These are phyloP conservation scores for Neofelis nebulosa DNA, from an alignment of 2,113 vertebrate species.

Conservation along the genomic window DNA sequence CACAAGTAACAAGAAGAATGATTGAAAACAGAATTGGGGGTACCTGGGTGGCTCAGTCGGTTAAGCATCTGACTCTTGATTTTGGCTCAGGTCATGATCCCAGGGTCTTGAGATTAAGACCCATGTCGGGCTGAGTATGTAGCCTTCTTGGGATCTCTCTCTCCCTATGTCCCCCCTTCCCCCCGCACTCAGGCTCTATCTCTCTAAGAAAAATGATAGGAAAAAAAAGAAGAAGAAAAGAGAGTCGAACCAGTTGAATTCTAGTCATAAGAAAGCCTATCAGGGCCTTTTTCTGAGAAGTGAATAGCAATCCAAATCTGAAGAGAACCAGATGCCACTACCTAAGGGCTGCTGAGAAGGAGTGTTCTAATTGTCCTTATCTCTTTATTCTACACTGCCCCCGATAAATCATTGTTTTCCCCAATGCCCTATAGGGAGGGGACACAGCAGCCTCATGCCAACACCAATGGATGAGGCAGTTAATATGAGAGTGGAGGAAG, in stretches of 20 bases:
- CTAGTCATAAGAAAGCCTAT: not conserved
- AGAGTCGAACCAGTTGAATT: not conserved
- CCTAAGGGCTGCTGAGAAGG: not conserved
- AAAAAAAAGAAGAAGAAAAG: no score
- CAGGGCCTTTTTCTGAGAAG: not conserved
- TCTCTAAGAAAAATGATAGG: no score
- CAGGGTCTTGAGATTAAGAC: no score
- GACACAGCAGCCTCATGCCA: accelerated
- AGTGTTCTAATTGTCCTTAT: not conserved
- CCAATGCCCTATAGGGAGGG: accelerated
- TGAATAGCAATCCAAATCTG: not conserved
- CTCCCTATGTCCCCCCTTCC: no score
- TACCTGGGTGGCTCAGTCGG: no score
- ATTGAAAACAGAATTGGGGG: not conserved
- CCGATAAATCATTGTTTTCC: not conserved
- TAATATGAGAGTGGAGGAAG: not conserved
- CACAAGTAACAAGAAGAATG: not conserved
- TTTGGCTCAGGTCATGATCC: no score
- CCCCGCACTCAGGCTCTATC: no score
- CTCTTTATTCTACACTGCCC: not conserved
- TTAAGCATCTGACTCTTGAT: no score
- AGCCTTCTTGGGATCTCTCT: no score
- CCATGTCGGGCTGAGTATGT: no score
- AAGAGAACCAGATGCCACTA: not conserved
- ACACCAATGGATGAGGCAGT: not conserved